Percentiles rank a stretch among this genome's conserved stretches.
These are phyloP conservation scores for Chaenodraco wilsoni DNA, from an alignment of 2,797 vertebrate genomes.

Conservation along the genomic window DNA sequence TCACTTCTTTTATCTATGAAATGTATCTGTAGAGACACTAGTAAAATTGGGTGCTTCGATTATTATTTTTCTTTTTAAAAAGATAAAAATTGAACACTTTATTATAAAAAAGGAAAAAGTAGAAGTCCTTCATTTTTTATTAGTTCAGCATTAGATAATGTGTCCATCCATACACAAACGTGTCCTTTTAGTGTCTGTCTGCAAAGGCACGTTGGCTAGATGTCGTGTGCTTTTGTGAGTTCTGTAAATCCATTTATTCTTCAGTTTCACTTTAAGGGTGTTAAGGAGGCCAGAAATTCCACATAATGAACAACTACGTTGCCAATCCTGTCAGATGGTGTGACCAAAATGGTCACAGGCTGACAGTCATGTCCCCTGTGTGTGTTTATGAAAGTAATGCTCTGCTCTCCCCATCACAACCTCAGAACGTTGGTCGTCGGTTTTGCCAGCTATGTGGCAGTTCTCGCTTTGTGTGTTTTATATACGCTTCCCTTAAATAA, in stretches of 20 bases:
- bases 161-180: slow-evolving; percentile 38
- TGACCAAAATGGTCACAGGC: slow-evolving; percentile 82
- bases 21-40: background rate
- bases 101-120: background rate
- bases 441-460: slow-evolving; percentile 77
- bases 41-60: too few relatives aligned
- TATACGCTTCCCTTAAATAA: slow-evolving; percentile 84
- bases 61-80: background rate
- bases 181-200: slow-evolving; percentile 51
- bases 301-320: slow-evolving; percentile 83
- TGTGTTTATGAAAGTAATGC: slow-evolving; percentile 79
- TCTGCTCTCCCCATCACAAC: slow-evolving; percentile 76
- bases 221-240: slow-evolving; percentile 63
- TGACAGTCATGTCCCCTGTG: slow-evolving; percentile 78
- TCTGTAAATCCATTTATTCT: slow-evolving; percentile 82
- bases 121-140: slow-evolving; percentile 16
- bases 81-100: background rate
- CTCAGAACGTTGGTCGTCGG: slow-evolving; percentile 80
- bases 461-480: slow-evolving; percentile 76
- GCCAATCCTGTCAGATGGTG: slow-evolving; percentile 82
- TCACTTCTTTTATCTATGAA: background rate
- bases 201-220: slow-evolving; percentile 44
- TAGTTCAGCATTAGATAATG: slow-evolving; percentile 37
- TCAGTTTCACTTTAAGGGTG: slow-evolving; percentile 79
- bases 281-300: slow-evolving; percentile 82